Conservation (phyloP, 2,797 vertebrate genomes). For the Amniataba percoides region DNA sequence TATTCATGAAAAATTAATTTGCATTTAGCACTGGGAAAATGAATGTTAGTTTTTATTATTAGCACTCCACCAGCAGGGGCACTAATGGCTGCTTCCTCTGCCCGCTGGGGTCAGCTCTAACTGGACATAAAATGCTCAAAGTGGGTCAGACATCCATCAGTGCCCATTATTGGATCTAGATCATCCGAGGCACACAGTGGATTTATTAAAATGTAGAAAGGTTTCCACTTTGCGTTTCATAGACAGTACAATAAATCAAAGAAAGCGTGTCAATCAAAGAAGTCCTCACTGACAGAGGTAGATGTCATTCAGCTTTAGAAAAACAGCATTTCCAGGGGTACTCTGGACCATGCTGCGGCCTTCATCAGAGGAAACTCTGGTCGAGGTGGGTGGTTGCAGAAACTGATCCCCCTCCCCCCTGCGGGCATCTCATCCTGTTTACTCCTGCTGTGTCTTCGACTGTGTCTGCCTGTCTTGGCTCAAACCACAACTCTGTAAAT, state of each 20-base stretch:
- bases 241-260: slow-evolving; percentile 8
- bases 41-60: slow-evolving; percentile 27
- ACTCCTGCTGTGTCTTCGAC: slow-evolving; percentile 36
- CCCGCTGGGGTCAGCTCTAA: slow-evolving; percentile 57
- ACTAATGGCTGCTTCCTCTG: slow-evolving; percentile 56
- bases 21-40: slow-evolving; percentile 39
- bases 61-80: slow-evolving; percentile 58
- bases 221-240: not conserved
- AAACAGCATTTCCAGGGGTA: not conserved
- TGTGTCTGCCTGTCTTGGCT: slow-evolving; percentile 50
- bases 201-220: slow-evolving; percentile 24
- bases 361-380: slow-evolving; percentile 22
- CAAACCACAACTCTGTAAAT: slow-evolving; percentile 56
- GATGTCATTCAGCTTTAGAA: slow-evolving; percentile 18
- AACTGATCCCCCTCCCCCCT: slow-evolving; percentile 29
- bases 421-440: slow-evolving; percentile 66
- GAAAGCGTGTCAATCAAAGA: slow-evolving; percentile 21
- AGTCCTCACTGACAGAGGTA: not conserved
- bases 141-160: slow-evolving; percentile 76
- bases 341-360: slow-evolving; percentile 14
- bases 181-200: not conserved
- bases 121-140: slow-evolving; percentile 58
- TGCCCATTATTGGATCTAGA: slow-evolving; percentile 32
- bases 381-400: slow-evolving; percentile 53
- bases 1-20: slow-evolving; percentile 62